Conservation (phyloP, 2,797 vertebrate species). For the Liasis olivaceus region DNA sequence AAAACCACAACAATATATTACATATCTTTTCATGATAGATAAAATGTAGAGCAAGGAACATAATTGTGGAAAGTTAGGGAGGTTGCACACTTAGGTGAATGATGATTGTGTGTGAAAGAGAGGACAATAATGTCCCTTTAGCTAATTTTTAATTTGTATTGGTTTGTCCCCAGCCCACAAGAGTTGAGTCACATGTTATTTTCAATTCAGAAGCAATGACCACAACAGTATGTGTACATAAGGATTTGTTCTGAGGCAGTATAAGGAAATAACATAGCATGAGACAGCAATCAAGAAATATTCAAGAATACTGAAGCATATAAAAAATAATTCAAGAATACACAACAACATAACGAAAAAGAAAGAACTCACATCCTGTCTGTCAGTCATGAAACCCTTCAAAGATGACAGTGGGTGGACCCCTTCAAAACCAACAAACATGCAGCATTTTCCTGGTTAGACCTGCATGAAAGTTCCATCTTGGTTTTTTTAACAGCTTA, state of each 20-base stretch:
- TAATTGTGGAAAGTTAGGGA: background rate
- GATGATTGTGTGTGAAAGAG: background rate
- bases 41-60: background rate
- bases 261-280: no score
- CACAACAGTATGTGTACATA: no score
- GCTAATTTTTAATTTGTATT: background rate
- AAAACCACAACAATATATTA: background rate
- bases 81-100: background rate
- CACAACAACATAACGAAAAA: background rate
- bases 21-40: background rate
- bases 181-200: background rate
- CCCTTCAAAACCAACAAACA: background rate
- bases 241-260: no score
- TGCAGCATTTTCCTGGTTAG: background rate
- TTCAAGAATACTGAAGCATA: background rate
- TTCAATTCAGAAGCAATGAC: background rate
- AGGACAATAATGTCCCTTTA: background rate
- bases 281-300: no score
- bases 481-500: background rate
- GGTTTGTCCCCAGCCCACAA: background rate
- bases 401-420: background rate
- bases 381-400: background rate
- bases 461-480: background rate
- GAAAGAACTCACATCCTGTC: background rate
- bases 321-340: background rate